Conservation (phyloP, 2,888 invertebrate species). For the Stictocephala bisonia region DNA sequence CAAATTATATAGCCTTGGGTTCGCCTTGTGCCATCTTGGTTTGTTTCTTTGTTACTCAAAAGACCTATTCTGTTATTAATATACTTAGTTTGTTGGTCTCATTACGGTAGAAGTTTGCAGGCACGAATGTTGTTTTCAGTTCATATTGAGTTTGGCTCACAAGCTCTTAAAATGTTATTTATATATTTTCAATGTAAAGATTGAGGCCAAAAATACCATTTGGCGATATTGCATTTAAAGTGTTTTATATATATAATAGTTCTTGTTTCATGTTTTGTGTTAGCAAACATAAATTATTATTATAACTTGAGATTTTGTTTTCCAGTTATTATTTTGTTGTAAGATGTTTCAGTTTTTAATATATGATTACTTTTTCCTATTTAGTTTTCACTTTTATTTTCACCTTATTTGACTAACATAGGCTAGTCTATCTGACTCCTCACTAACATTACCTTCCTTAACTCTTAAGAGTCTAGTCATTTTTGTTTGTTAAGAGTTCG, state of each 20-base stretch:
- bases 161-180: slow-evolving; percentile 26
- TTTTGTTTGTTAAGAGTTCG: slow-evolving; percentile 30
- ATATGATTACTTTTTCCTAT: slow-evolving; percentile 48
- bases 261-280: slow-evolving; percentile 46
- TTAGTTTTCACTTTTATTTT: slow-evolving; percentile 39
- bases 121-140: slow-evolving; percentile 30
- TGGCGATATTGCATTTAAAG: slow-evolving; percentile 31
- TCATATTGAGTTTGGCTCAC: slow-evolving; percentile 8
- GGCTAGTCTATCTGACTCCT: slow-evolving; percentile 48
- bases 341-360: slow-evolving; percentile 50
- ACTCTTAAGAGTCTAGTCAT: slow-evolving; percentile 39
- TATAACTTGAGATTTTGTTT: slow-evolving; percentile 49
- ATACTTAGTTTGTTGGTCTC: slow-evolving; percentile 41
- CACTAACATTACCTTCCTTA: slow-evolving; percentile 45
- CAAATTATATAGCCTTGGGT: slow-evolving; percentile 38
- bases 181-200: slow-evolving; percentile 20
- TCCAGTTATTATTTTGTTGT: slow-evolving; percentile 50
- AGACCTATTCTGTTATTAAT: slow-evolving; percentile 34
- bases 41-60: slow-evolving; percentile 35
- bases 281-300: slow-evolving; percentile 47
- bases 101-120: slow-evolving; percentile 42
- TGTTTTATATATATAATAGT: slow-evolving; percentile 37
- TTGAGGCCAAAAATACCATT: slow-evolving; percentile 34
- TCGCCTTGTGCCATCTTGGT: slow-evolving; percentile 32
- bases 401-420: slow-evolving; percentile 44